A percentile compares a stretch with the other conserved stretches of the same genome.
These are phyloP conservation scores for Bicyclus anynana DNA, from an alignment of 1,140 invertebrate species.

Conservation along the genomic window DNA sequence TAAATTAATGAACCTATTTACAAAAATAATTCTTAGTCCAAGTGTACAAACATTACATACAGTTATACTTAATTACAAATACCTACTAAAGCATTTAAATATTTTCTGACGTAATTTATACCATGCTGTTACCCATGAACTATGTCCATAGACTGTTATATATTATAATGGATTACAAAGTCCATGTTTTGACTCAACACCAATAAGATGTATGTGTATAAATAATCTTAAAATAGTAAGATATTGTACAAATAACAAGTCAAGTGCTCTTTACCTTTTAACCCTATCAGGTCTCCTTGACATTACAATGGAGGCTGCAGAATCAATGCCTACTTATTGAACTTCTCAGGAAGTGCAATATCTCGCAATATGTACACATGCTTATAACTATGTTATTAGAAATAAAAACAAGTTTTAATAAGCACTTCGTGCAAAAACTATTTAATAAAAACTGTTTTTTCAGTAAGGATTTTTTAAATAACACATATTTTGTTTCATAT, in stretches of 20 bases:
- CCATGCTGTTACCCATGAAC: not conserved
- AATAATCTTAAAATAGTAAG: too few relatives aligned
- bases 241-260: not conserved
- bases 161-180: too few relatives aligned
- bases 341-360: not conserved
- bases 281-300: not conserved
- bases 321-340: not conserved
- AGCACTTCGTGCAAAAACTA: not conserved
- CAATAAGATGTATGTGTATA: too few relatives aligned
- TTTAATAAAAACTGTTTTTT: not conserved
- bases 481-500: conserved; percentile 11
- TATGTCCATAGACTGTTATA: not conserved
- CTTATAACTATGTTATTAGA: not conserved
- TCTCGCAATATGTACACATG: not conserved
- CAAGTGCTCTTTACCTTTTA: not conserved
- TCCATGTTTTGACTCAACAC: not conserved
- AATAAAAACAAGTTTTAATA: not conserved
- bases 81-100: too few relatives aligned
- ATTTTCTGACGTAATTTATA: not conserved
- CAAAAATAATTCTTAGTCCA: too few relatives aligned
- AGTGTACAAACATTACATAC: too few relatives aligned
- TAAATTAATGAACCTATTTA: too few relatives aligned
- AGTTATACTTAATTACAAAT: too few relatives aligned
- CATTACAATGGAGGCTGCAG: not conserved
- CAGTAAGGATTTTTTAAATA: not conserved